Percentiles rank a stretch among this genome's conserved stretches.
Evolutionary conservation across 2,888 invertebrate genomes (phyloP).

Genomic region (Polyploca ridens): DNA sequence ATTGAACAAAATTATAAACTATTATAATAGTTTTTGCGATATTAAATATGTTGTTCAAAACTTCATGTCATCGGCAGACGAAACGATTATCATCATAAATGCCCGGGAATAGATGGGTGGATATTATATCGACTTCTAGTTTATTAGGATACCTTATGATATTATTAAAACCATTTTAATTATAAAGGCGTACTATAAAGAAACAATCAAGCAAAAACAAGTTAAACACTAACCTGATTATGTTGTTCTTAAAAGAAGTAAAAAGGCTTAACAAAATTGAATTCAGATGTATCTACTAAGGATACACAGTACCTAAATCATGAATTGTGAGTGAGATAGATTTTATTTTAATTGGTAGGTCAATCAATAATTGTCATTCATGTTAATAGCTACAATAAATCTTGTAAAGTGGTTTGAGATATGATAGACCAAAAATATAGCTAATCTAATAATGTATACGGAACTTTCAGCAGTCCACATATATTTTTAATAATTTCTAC

Average conservation of each 20-base stretch:
- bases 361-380: too few species aligned
- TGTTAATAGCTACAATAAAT: too few species aligned
- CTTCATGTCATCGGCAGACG: not conserved
- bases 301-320: too few species aligned
- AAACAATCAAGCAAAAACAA: not conserved
- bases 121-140: not conserved
- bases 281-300: too few species aligned
- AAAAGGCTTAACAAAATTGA: too few species aligned
- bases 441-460: not conserved
- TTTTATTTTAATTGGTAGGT: too few species aligned
- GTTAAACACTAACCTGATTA: not conserved
- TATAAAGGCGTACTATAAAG: not conserved
- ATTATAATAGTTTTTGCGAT: constrained; percentile 19
- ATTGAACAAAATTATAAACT: constrained; percentile 38
- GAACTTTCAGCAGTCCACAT: not conserved
- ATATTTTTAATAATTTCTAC: not conserved
- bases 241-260: too few species aligned
- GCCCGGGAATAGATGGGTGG: not conserved
- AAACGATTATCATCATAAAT: constrained; percentile 10
- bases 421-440: not conserved
- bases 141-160: not conserved
- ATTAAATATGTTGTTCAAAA: not conserved
- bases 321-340: too few species aligned
- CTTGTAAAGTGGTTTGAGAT: too few species aligned
- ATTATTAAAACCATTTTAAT: not conserved